Conservation (phyloP, 2,888 invertebrate species). For the Cyclophora albipunctata region DNA sequence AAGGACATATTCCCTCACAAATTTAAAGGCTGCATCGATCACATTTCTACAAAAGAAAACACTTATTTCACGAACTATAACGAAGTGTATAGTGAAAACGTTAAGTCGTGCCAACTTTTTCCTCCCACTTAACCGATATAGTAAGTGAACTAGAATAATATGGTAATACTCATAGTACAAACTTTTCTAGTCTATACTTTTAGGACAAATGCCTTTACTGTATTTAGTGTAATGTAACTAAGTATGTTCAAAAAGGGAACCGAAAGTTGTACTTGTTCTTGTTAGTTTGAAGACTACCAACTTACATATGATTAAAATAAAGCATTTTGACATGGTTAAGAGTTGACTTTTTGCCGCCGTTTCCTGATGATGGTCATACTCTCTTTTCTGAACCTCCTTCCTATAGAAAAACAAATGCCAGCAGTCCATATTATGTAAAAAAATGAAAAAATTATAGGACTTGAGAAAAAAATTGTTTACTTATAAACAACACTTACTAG, state of each 20-base stretch:
- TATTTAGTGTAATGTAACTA: slow-evolving; percentile 3
- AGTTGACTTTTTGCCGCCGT: too few relatives aligned
- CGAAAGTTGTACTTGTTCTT: too few relatives aligned
- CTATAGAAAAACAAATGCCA: too few relatives aligned
- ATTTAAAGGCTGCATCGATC: slow-evolving; percentile 77
- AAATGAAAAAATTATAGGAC: too few relatives aligned
- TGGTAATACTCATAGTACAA: slow-evolving; percentile 54
- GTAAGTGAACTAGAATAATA: not conserved
- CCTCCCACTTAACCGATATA: slow-evolving; percentile 34
- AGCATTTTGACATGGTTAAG: too few relatives aligned
- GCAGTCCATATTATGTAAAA: too few relatives aligned
- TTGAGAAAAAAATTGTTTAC: too few relatives aligned
- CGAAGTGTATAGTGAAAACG: slow-evolving; percentile 60
- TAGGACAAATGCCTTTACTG: slow-evolving; percentile 29
- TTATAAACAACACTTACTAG: too few relatives aligned
- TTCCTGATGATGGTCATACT: too few relatives aligned
- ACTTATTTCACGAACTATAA: slow-evolving; percentile 45
- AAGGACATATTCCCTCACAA: slow-evolving; percentile 69
- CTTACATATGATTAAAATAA: too few relatives aligned
- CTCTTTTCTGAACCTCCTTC: too few relatives aligned
- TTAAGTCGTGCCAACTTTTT: slow-evolving; percentile 63
- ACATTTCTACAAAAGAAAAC: slow-evolving; percentile 61
- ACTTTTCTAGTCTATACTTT: slow-evolving; percentile 50
- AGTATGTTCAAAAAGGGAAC: not conserved
- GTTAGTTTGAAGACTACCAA: too few relatives aligned